Conservation (phyloP, 2,888 invertebrate species). For the Cryptocephalus moraei region DNA sequence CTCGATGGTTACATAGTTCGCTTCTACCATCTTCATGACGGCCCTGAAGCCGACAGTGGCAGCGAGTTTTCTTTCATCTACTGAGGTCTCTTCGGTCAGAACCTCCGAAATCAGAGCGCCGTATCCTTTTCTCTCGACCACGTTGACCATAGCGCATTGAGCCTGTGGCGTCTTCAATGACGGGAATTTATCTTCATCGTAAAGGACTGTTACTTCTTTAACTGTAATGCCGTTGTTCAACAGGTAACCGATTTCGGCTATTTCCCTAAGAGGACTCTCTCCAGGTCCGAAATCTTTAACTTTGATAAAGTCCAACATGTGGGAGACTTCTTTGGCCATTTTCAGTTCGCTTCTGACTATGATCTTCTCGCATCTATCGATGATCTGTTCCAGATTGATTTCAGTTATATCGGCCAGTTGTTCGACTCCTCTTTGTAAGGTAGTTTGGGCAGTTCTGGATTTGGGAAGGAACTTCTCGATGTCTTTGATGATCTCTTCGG, state of each 20-base stretch:
- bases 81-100: conserved; percentile 67
- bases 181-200: conserved; percentile 70
- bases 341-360: conserved; percentile 46
- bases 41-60: conserved; percentile 77
- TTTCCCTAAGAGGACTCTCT: conserved; percentile 65
- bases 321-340: conserved; percentile 64
- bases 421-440: conserved; percentile 27
- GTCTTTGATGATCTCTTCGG: conserved; percentile 45
- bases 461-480: conserved; percentile 34
- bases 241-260: conserved; percentile 73
- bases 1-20: conserved; percentile 70
- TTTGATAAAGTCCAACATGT: conserved; percentile 61
- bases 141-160: conserved; percentile 73
- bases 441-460: conserved; percentile 24
- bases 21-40: conserved; percentile 76
- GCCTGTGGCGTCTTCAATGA: conserved; percentile 70
- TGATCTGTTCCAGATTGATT: conserved; percentile 44
- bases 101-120: conserved; percentile 73
- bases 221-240: conserved; percentile 66
- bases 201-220: conserved; percentile 66
- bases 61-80: conserved; percentile 66
- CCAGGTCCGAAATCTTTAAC: conserved; percentile 74
- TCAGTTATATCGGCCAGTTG: conserved; percentile 38
- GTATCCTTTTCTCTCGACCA: conserved; percentile 76
- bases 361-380: conserved; percentile 46